A percentile compares a stretch with the other conserved stretches of the same genome.
These are phyloP conservation scores for Hemicrepidius hirtus DNA, from an alignment of 2,888 invertebrate genomes.

Conservation along the genomic window DNA sequence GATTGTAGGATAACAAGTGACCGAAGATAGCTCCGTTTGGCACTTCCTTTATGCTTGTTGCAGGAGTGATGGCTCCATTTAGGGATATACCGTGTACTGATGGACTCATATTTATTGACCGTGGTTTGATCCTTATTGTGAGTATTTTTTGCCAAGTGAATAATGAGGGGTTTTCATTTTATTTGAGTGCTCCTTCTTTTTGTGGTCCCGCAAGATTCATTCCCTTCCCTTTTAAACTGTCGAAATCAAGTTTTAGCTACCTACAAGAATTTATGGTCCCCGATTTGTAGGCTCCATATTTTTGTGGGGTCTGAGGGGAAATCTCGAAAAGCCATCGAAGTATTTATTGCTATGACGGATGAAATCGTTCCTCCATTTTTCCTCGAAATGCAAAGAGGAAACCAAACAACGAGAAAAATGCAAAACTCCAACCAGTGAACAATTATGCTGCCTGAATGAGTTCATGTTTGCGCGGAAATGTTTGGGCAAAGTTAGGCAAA, in stretches of 20 bases:
- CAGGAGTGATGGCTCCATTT: slow-evolving; percentile 61
- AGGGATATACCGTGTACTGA: slow-evolving; percentile 56
- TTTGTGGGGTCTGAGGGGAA: slow-evolving; percentile 9
- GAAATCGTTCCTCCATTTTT: slow-evolving; percentile 11
- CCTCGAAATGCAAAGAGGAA: slow-evolving; percentile 15
- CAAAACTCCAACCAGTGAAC: slow-evolving; percentile 39
- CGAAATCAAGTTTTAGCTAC: slow-evolving; percentile 34
- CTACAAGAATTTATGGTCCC: slow-evolving; percentile 15
- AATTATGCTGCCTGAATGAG: slow-evolving; percentile 41
- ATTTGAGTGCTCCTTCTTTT: slow-evolving; percentile 32
- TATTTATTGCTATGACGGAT: slow-evolving; percentile 10
- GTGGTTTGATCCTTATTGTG: slow-evolving; percentile 31
- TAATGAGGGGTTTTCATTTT: slow-evolving; percentile 34
- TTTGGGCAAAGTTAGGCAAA: slow-evolving; percentile 43
- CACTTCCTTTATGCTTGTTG: slow-evolving; percentile 59
- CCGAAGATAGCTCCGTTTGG: slow-evolving; percentile 60
- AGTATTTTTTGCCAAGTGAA: slow-evolving; percentile 23
- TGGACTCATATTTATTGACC: slow-evolving; percentile 57
- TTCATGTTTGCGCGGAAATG: slow-evolving; percentile 43
- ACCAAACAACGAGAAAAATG: slow-evolving; percentile 37
- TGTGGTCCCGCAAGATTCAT: slow-evolving; percentile 17
- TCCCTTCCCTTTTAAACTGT: slow-evolving; percentile 32
- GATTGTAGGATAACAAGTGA: slow-evolving; percentile 64
- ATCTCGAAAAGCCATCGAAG: slow-evolving; percentile 14
- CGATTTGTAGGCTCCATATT: slow-evolving; percentile 18